phyloP scores from a whole-genome alignment of 2,797 vertebrate genomes.

The Dendrocincla fuliginosa region DNA sequence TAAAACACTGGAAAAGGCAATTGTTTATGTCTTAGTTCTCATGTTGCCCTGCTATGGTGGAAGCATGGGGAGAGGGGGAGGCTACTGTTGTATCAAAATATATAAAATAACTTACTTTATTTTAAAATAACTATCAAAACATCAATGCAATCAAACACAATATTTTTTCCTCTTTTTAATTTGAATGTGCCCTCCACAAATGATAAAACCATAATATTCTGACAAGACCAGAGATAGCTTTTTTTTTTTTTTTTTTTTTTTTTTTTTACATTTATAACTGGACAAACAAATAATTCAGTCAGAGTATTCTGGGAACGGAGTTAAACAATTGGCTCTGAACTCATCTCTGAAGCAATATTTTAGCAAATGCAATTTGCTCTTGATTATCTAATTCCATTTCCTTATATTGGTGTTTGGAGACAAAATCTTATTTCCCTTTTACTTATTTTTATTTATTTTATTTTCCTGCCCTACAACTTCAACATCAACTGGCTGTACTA shows the following conservation, averaged over 20 bases:
- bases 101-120: not conserved
- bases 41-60: not conserved
- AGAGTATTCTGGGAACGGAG: constrained; percentile 1
- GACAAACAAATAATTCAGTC: constrained; percentile 7
- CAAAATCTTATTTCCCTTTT: constrained; percentile 19
- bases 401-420: not conserved
- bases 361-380: constrained; percentile 30
- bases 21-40: not conserved
- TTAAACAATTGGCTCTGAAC: constrained; percentile 2
- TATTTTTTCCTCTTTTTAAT: not conserved
- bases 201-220: not conserved
- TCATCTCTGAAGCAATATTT: constrained; percentile 4
- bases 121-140: not conserved
- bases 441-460: not conserved
- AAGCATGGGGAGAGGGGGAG: not conserved
- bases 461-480: not conserved
- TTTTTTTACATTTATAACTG: not conserved
- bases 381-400: constrained; percentile 24
- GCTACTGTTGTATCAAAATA: not conserved
- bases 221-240: not conserved
- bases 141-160: not conserved
- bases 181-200: not conserved
- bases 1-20: not conserved
- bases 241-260: not conserved
- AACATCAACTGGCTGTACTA: not conserved